A percentile compares a stretch with the other conserved stretches of the same genome.
phyloP scores from a whole-genome alignment of 2,113 vertebrate species.

The Urocynchramus pylzowi region DNA sequence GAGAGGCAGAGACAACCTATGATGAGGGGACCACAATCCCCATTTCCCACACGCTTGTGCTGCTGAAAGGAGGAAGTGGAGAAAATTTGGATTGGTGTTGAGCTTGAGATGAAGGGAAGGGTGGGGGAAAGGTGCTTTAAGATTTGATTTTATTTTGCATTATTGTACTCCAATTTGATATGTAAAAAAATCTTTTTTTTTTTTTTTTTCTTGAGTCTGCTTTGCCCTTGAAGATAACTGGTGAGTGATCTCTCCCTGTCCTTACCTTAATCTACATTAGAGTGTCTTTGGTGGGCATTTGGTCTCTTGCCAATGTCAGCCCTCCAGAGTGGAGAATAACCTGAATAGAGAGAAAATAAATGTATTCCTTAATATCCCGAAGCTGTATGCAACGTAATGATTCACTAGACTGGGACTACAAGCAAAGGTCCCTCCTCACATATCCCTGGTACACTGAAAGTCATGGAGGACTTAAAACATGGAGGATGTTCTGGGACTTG shows the following conservation, averaged over 20 bases:
- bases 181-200: neutral
- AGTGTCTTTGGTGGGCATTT: neutral
- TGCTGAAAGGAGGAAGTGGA: neutral
- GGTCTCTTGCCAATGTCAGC: neutral
- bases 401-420: neutral
- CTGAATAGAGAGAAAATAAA: neutral
- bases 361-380: neutral
- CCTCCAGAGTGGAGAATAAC: neutral
- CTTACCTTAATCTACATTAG: neutral
- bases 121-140: neutral
- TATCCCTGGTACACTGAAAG: neutral
- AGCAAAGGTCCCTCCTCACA: neutral
- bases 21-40: neutral
- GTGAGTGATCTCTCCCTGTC: neutral
- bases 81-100: neutral
- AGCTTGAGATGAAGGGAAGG: neutral
- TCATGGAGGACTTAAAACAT: neutral
- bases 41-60: neutral
- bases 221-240: neutral
- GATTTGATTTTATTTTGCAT: neutral
- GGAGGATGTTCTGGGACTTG: neutral
- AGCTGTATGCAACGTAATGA: neutral
- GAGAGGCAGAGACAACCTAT: neutral
- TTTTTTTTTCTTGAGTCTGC: rapidly evolving
- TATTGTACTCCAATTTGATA: neutral